Evolutionary conservation across 2,113 vertebrate species (phyloP).

Genomic region (Siphamia tubifer): DNA sequence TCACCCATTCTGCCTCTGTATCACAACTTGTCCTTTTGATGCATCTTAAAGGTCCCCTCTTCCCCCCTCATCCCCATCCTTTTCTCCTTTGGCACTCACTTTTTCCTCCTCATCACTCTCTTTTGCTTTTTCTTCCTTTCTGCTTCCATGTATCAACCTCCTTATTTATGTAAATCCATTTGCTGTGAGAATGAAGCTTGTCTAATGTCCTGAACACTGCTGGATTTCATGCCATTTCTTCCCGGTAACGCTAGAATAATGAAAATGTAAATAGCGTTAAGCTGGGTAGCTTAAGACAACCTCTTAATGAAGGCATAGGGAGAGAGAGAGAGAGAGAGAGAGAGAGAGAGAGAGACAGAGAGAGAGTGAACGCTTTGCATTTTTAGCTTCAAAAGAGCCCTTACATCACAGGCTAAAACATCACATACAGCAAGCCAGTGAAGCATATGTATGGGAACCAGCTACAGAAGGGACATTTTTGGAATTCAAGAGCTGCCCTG

Average conservation of each 20-base stretch:
- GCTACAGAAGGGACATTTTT: constrained; percentile 18
- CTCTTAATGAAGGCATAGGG: constrained; percentile 72
- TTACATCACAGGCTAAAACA: constrained; percentile 21
- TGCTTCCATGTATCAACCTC: constrained; percentile 66
- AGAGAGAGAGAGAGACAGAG: not conserved
- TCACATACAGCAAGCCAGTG: constrained; percentile 42
- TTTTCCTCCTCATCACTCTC: not conserved
- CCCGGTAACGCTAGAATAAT: constrained; percentile 76
- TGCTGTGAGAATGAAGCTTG: constrained; percentile 77
- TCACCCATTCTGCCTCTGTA: not conserved
- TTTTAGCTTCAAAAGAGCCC: constrained; percentile 55
- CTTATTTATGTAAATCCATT: constrained; percentile 80
- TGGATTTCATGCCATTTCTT: constrained; percentile 78
- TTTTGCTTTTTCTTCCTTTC: constrained; percentile 11
- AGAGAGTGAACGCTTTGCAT: constrained; percentile 20
- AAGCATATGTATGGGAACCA: constrained; percentile 46
- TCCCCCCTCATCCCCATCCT: not conserved
- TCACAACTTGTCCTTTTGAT: constrained; percentile 25
- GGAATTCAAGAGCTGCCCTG: constrained; percentile 38
- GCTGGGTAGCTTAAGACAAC: constrained; percentile 76
- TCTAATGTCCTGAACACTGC: constrained; percentile 78
- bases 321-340: constrained; percentile 9
- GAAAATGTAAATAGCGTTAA: constrained; percentile 81
- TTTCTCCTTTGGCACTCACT: not conserved
- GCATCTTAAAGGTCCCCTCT: constrained; percentile 30